A percentile compares a stretch with the other conserved stretches of the same genome.
These are phyloP conservation scores for Coccyzus lansbergi DNA, from an alignment of 2,797 vertebrate species.

Conservation along the genomic window DNA sequence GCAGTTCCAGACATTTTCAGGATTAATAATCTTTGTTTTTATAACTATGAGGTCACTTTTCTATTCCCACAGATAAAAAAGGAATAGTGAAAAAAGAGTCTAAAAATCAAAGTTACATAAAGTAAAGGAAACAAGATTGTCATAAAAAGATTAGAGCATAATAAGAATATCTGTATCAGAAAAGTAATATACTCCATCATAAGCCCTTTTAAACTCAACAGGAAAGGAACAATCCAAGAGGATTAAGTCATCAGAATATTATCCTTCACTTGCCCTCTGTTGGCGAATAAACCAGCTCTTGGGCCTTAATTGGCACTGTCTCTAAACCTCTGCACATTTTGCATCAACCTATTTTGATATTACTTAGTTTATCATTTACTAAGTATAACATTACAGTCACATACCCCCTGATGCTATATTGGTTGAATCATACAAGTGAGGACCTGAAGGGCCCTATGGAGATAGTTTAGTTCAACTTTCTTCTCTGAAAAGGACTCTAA, in stretches of 20 bases:
- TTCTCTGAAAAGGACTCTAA: neutral
- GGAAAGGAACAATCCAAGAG: neutral
- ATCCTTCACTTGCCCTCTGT: neutral
- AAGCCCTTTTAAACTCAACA: neutral
- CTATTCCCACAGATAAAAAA: neutral
- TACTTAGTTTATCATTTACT: constrained; percentile 22
- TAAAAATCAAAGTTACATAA: neutral
- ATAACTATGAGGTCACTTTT: neutral
- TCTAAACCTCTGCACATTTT: constrained; percentile 2
- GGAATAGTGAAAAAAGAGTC: neutral
- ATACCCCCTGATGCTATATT: neutral
- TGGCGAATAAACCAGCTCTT: neutral
- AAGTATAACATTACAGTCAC: constrained; percentile 30
- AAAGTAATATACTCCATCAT: neutral
- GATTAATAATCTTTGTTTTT: neutral
- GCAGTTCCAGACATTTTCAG: neutral
- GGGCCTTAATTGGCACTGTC: constrained; percentile 11
- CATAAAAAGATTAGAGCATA: neutral
- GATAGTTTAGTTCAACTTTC: neutral
- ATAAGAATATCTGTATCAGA: neutral
- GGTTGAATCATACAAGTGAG: neutral
- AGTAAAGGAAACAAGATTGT: neutral
- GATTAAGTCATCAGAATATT: neutral
- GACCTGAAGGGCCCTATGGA: neutral
- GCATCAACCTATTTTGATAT: neutral